Conservation (phyloP, 2,797 vertebrate genomes). For the Pantherophis vulpinus region DNA sequence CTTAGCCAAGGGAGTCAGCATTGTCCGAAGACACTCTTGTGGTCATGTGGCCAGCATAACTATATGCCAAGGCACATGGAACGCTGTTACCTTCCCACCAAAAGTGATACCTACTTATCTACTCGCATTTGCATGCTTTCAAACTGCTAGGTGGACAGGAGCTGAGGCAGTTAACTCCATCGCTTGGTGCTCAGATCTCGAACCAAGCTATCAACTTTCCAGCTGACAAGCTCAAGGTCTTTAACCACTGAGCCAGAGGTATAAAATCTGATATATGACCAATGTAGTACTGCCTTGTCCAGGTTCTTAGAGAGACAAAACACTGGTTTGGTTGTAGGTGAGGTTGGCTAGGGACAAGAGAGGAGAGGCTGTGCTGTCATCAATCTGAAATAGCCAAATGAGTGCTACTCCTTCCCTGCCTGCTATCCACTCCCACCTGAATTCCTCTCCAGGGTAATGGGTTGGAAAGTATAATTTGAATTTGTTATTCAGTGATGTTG, state of each 20-base stretch:
- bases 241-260: background rate
- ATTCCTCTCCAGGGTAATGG: background rate
- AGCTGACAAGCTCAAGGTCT: background rate
- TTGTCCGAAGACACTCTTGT: background rate
- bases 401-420: background rate
- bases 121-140: background rate
- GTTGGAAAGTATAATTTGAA: background rate
- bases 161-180: background rate
- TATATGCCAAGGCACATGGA: background rate
- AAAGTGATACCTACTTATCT: background rate
- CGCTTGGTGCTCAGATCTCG: accelerated
- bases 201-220: background rate
- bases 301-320: background rate
- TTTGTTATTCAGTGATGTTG: background rate
- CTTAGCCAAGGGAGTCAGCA: background rate
- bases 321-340: background rate
- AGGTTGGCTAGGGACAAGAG: background rate
- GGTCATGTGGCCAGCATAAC: background rate
- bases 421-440: background rate
- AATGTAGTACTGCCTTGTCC: background rate
- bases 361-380: background rate
- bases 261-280: background rate
- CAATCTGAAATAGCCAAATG: background rate
- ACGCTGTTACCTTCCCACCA: background rate
- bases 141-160: background rate